Evolutionary conservation across 2,888 invertebrate species (phyloP).

Genomic region (Philaethria dido): DNA sequence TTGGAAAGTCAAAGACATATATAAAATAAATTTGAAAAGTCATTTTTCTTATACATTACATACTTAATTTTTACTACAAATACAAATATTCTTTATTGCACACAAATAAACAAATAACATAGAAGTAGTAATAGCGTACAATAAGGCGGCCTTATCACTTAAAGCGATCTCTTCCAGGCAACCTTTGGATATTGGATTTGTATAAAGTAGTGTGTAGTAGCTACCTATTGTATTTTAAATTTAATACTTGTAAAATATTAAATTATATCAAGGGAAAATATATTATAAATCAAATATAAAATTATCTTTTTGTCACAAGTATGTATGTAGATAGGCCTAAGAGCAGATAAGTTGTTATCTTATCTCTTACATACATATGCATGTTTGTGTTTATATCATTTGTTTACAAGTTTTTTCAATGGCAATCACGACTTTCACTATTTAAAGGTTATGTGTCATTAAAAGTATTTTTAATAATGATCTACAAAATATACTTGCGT

Average conservation of each 20-base stretch:
- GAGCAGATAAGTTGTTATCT: slow-evolving; percentile 17
- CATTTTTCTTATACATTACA: background rate
- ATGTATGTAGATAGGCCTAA: slow-evolving; percentile 13
- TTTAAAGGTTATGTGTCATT: slow-evolving; percentile 7
- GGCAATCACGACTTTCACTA: slow-evolving; percentile 15
- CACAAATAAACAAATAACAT: too few relatives aligned
- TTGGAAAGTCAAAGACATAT: background rate
- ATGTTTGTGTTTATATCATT: slow-evolving; percentile 28
- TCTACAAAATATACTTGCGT: slow-evolving; percentile 31
- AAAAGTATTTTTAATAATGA: slow-evolving; percentile 1
- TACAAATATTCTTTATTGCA: too few relatives aligned
- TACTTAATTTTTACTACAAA: background rate
- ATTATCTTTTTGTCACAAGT: slow-evolving; percentile 13
- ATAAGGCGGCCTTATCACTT: too few relatives aligned
- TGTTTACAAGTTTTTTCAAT: slow-evolving; percentile 31
- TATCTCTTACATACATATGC: slow-evolving; percentile 12
- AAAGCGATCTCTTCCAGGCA: too few relatives aligned
- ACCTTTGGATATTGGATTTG: too few relatives aligned
- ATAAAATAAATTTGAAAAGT: background rate
- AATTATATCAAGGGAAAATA: background rate
- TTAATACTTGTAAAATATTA: background rate
- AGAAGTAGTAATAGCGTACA: too few relatives aligned
- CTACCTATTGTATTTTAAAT: background rate
- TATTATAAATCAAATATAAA: background rate
- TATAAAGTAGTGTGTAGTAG: too few relatives aligned